Evolutionary conservation across 2,888 invertebrate genomes (phyloP).

Genomic region (Encarsia formosa): DNA sequence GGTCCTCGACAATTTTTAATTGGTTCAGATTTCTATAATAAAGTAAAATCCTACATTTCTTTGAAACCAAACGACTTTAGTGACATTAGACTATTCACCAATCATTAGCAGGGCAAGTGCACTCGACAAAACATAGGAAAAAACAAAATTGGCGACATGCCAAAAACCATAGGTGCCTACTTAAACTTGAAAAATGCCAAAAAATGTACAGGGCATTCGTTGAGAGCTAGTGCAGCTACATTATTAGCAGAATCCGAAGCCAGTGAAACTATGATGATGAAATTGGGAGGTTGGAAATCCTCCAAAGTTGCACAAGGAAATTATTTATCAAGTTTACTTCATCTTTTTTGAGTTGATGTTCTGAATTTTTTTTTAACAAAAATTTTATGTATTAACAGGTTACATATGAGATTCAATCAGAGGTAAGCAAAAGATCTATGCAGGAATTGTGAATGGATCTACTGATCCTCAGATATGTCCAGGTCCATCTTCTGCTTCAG

Average conservation of each 20-base stretch:
- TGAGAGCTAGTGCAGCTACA: conserved; percentile 28
- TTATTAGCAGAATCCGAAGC: conserved; percentile 21
- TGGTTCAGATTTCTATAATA: background rate
- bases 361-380: no score
- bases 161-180: conserved; percentile 3
- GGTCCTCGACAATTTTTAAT: background rate
- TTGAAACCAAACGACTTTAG: conserved; percentile 12
- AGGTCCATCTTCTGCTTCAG: no score
- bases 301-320: conserved; percentile 7
- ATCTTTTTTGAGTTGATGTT: no score
- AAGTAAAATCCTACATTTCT: conserved; percentile 13
- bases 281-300: conserved; percentile 23
- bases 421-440: no score
- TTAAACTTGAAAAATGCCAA: conserved; percentile 22
- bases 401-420: no score
- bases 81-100: conserved; percentile 21
- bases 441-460: no score
- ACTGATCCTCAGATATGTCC: no score
- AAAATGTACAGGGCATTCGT: conserved; percentile 24
- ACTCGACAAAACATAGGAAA: conserved; percentile 23
- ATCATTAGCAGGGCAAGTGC: conserved; percentile 23
- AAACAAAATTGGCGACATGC: conserved; percentile 1
- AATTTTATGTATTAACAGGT: no score
- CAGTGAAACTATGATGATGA: conserved; percentile 10
- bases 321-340: no score